Percentiles rank a stretch among this genome's conserved stretches.
Conservation (phyloP, 2,888 invertebrate species). For the Ophion ellenae region DNA sequence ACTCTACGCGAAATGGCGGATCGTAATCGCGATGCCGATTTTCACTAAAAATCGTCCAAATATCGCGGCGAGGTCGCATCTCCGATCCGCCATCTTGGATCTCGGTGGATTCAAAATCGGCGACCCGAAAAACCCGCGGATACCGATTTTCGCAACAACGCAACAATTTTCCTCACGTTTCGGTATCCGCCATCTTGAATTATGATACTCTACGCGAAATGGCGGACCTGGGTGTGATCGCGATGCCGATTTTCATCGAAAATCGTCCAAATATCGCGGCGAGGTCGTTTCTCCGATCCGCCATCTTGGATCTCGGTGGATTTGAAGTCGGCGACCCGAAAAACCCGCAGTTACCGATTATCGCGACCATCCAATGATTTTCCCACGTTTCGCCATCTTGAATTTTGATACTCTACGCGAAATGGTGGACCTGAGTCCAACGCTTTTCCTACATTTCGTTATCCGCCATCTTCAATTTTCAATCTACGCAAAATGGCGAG, state of each 20-base stretch:
- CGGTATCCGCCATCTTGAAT: neutral
- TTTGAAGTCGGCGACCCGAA: neutral
- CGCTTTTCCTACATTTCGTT: too few relatives aligned
- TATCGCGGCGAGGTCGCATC: neutral
- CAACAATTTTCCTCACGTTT: neutral
- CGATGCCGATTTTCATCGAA: neutral
- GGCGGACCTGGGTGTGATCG: too few relatives aligned
- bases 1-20: too few relatives aligned
- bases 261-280: neutral
- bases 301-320: neutral
- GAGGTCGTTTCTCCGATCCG: neutral
- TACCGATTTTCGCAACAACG: neutral
- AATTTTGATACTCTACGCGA: neutral
- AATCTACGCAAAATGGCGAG: neutral
- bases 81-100: neutral
- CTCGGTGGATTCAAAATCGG: neutral
- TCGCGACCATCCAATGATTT: neutral
- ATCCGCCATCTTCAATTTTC: neutral
- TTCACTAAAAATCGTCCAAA: neutral
- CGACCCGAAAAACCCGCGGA: neutral
- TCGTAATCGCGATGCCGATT: neutral
- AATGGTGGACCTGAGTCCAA: too few relatives aligned
- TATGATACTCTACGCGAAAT: neutral
- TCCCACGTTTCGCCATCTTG: neutral
- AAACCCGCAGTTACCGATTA: neutral